A percentile compares a stretch with the other conserved stretches of the same genome.
Evolutionary conservation across 2,888 invertebrate genomes (phyloP).

Genomic region (Amblyjoppa fuscipennis): DNA sequence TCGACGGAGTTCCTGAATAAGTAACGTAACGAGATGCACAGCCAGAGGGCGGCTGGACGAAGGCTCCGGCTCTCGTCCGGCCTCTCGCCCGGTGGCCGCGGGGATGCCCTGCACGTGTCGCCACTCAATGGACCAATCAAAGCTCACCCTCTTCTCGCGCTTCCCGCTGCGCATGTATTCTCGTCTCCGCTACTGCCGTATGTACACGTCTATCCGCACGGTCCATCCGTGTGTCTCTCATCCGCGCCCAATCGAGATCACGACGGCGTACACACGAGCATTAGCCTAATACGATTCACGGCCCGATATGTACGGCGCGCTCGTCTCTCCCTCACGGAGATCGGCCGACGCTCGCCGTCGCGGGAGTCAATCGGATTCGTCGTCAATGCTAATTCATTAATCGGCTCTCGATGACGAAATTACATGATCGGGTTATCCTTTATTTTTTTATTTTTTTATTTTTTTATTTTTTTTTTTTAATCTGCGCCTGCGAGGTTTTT

Average conservation of each 20-base stretch:
- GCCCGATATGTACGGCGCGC: constrained; percentile 42
- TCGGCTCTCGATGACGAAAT: constrained; percentile 14
- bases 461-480: neutral
- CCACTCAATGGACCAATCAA: constrained; percentile 85
- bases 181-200: neutral
- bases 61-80: constrained; percentile 69
- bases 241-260: constrained; percentile 42
- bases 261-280: constrained; percentile 66
- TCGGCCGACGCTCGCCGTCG: constrained; percentile 18
- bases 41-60: constrained; percentile 77
- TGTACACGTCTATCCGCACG: neutral
- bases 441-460: neutral
- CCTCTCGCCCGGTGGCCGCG: constrained; percentile 76
- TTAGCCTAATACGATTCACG: constrained; percentile 74
- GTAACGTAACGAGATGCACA: constrained; percentile 85
- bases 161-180: constrained; percentile 43
- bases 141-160: constrained; percentile 81
- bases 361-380: constrained; percentile 41
- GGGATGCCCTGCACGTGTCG: constrained; percentile 79
- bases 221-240: constrained; percentile 37
- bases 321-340: constrained; percentile 41
- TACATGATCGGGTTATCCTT: neutral
- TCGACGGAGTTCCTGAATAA: constrained; percentile 82
- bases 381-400: constrained; percentile 48
- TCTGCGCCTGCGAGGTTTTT: too few relatives aligned